These are phyloP conservation scores for Pterostichus niger DNA, from an alignment of 2,888 invertebrate genomes.

Conservation along the genomic window DNA sequence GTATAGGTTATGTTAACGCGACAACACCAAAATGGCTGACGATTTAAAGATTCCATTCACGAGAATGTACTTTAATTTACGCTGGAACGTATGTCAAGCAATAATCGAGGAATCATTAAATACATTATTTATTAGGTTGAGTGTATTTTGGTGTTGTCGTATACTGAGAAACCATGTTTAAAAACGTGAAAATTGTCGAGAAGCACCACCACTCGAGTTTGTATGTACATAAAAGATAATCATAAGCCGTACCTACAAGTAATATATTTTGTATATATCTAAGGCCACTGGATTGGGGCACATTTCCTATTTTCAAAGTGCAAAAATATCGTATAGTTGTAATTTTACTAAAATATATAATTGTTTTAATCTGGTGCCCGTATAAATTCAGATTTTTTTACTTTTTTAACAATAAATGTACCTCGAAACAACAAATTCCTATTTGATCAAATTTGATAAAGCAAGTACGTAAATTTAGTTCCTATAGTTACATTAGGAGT, in stretches of 20 bases:
- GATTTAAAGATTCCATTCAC: neutral
- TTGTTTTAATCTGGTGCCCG: slow-evolving; percentile 65
- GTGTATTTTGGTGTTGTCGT: slow-evolving; percentile 4
- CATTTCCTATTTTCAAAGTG: slow-evolving; percentile 71
- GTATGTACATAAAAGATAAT: slow-evolving; percentile 62
- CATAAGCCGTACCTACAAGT: slow-evolving; percentile 62
- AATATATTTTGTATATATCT: slow-evolving; percentile 62
- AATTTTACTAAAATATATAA: slow-evolving; percentile 65
- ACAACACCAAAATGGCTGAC: slow-evolving; percentile 7
- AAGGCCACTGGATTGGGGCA: slow-evolving; percentile 68
- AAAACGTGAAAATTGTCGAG: neutral
- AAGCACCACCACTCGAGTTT: slow-evolving; percentile 24
- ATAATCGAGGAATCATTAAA: slow-evolving; percentile 13
- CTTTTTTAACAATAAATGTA: slow-evolving; percentile 59
- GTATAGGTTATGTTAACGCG: slow-evolving; percentile 47
- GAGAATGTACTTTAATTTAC: neutral
- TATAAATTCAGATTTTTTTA: slow-evolving; percentile 63
- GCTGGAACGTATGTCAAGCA: neutral
- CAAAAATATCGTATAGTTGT: slow-evolving; percentile 68
- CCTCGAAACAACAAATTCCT: slow-evolving; percentile 61
- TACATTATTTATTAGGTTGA: neutral
- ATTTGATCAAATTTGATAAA: slow-evolving; percentile 62
- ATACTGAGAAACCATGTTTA: slow-evolving; percentile 6
- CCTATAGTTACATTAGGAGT: slow-evolving; percentile 64
- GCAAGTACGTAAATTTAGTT: slow-evolving; percentile 64